Conservation (phyloP, 2,888 invertebrate species). For the Blomia tropicalis region DNA sequence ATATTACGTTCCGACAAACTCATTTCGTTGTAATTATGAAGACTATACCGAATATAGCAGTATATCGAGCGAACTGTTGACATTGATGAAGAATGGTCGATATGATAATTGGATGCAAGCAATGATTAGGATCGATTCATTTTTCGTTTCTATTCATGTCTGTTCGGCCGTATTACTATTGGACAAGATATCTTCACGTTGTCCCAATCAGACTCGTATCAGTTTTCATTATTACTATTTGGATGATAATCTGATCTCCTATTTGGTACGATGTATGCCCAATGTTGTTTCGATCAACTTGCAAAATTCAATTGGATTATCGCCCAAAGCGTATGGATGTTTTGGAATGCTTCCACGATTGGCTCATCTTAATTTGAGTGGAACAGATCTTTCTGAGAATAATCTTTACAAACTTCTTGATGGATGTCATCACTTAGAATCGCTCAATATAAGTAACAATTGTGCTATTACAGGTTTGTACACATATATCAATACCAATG, state of each 20-base stretch:
- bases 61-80: neutral
- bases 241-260: slow-evolving; percentile 12
- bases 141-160: slow-evolving; percentile 6
- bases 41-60: neutral
- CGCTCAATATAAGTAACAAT: slow-evolving; percentile 18
- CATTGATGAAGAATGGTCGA: neutral
- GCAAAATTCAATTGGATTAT: slow-evolving; percentile 15
- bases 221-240: slow-evolving; percentile 16
- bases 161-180: neutral
- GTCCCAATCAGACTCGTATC: neutral
- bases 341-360: neutral
- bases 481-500: no score
- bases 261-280: neutral
- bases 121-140: neutral
- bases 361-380: slow-evolving; percentile 15
- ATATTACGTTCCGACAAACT: neutral
- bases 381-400: slow-evolving; percentile 11
- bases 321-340: neutral
- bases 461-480: slow-evolving; percentile 9
- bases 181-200: neutral
- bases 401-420: slow-evolving; percentile 4
- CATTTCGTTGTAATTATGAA: neutral
- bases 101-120: neutral
- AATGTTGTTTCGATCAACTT: slow-evolving; percentile 7
- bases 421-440: slow-evolving; percentile 9